Base-by-base conservation (phyloP, 2,113 vertebrate species). In the Myotis lucifugus region DNA sequence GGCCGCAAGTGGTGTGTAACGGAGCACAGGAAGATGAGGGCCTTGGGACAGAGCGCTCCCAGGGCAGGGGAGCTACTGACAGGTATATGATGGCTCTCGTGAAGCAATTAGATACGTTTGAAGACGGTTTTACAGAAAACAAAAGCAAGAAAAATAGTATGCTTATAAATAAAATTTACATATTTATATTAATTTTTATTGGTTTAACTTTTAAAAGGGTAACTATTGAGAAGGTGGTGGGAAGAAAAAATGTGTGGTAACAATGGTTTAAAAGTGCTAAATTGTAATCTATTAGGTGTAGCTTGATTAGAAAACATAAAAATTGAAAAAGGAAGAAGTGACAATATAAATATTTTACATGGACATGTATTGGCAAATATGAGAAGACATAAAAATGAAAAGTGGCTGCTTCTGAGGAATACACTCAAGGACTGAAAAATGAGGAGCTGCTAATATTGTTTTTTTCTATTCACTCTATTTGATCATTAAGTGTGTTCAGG, bases 311-410 rank as follows among this genome's bases (percentile, higher is more conserved):
- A 70, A 82, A 90, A 76, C 50, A 82, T 17, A 56, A 81, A 69
- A 93, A 64, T 4, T 69, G 19, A 87, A 86, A 93, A 67, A 52
- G 23, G n/a, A 91, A 86, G 48, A 83, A 82, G 50, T 46, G 67
- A 82, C 8, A 87, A 34, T 59, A n/a, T 79, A 96, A 61, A 70
- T 61, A 52, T 52, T 56, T 70, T 83, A 85, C 37, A 66, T 18
- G 42, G 56, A 86, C 66, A 79, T 54, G 19, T 48, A 25, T 40
- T 82, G 61, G 64, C 50, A 90, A 90, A 78, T 61, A 46, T 9
- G 17, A 82, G 18, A 81, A 64, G 73, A 72, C 42, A 78, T 29
- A 77, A 89, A 50, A 91, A 76, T 42, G n/a, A 69, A 64, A 87
- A 93, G 32, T 88, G 74, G 23, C 54, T 67, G n/a, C 14, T 29